Percentiles rank a stretch among this genome's conserved stretches.
These are phyloP conservation scores for Pelodiscus sinensis DNA, from an alignment of 2,113 vertebrate genomes.

Conservation along the genomic window DNA sequence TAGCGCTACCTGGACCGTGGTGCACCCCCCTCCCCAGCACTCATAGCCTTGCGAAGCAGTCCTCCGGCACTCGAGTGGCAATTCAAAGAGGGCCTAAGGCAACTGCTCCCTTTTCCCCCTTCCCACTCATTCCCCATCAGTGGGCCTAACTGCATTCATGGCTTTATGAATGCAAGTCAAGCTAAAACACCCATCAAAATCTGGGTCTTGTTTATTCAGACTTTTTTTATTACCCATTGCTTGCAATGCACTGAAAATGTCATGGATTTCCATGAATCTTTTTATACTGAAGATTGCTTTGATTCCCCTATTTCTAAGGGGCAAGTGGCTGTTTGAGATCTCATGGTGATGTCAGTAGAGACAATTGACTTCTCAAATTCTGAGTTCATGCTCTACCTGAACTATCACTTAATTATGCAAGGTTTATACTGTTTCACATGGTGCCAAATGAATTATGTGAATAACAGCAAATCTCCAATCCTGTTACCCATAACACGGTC, in stretches of 20 bases:
- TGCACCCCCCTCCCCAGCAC: too few species aligned
- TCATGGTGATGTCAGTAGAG: neutral
- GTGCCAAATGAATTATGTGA: neutral
- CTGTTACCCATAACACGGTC: rapidly evolving
- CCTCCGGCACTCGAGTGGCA: too few species aligned
- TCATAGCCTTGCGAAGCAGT: too few species aligned
- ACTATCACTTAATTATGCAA: neutral
- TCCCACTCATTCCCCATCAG: too few species aligned
- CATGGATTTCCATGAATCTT: neutral
- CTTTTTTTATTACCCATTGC: neutral
- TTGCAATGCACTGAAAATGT: neutral
- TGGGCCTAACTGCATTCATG: neutral
- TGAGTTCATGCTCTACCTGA: neutral
- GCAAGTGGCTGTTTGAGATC: neutral
- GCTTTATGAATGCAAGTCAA: neutral
- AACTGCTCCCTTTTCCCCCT: too few species aligned
- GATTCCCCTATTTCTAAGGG: neutral
- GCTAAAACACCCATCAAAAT: neutral
- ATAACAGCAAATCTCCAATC: slow-evolving; percentile 15
- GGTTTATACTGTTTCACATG: neutral
- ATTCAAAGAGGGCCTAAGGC: too few species aligned
- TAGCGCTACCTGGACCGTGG: too few species aligned
- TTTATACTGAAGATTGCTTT: neutral
- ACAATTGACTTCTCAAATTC: neutral
- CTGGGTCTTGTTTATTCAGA: neutral